A percentile compares a stretch with the other conserved stretches of the same genome.
Conservation (phyloP, 2,113 vertebrate species). For the Psittacula cyanocephala region DNA sequence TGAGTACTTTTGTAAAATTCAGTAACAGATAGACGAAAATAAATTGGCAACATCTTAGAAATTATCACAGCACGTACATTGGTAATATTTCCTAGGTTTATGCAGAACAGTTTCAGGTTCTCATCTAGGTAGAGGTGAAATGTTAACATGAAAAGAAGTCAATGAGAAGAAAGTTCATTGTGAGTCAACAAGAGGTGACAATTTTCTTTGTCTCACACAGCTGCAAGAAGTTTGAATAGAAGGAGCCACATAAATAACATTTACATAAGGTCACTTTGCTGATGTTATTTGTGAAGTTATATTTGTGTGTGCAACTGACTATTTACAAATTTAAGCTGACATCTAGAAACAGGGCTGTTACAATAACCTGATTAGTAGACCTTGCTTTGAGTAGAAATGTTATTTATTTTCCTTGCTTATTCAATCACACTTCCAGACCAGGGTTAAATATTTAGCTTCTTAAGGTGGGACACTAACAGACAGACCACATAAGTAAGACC, state of each 20-base stretch:
- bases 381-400: background rate
- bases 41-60: background rate
- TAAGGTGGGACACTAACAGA: background rate
- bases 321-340: background rate
- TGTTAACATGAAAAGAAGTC: background rate
- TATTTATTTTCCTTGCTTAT: background rate
- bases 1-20: background rate
- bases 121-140: background rate
- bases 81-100: background rate
- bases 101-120: background rate
- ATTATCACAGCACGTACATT: background rate
- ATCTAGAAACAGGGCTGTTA: background rate
- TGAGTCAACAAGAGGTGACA: background rate
- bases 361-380: background rate
- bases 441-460: background rate
- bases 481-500: background rate
- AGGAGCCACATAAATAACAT: background rate
- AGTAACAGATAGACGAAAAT: background rate
- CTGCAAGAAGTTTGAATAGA: background rate
- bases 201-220: background rate
- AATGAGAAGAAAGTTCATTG: background rate
- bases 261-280: background rate
- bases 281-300: background rate
- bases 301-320: background rate
- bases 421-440: background rate